Percentiles rank a stretch among this genome's conserved stretches.
These are phyloP conservation scores for Fringilla coelebs DNA, from an alignment of 2,797 vertebrate genomes.

Conservation along the genomic window DNA sequence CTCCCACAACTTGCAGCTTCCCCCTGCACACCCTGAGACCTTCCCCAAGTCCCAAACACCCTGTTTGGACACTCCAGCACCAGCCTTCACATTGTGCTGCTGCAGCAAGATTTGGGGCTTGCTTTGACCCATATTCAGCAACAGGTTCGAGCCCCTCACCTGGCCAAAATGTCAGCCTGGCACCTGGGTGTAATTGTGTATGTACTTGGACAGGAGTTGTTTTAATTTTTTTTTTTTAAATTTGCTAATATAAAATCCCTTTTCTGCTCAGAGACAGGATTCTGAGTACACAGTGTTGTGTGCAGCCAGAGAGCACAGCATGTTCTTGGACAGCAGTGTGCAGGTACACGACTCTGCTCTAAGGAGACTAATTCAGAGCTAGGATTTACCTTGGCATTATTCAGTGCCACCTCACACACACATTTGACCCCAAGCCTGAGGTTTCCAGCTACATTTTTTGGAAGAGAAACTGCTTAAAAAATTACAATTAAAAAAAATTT, in stretches of 20 bases:
- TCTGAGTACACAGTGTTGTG: not conserved
- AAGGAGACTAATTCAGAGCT: constrained; percentile 10
- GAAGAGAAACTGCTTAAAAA: not conserved
- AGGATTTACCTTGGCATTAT: constrained; percentile 36
- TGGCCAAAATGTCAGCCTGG: not conserved
- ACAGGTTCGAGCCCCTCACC: not conserved
- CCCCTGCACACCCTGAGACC: not conserved
- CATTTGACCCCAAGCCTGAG: not conserved
- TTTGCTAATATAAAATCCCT: not conserved
- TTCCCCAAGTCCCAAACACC: not conserved
- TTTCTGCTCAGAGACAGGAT: not conserved
- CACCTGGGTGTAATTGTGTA: not conserved
- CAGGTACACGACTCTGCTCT: not conserved
- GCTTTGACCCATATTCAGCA: rapidly evolving
- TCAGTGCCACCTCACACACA: not conserved
- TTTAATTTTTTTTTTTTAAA: not conserved
- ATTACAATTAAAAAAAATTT: not conserved
- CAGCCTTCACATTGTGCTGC: not conserved
- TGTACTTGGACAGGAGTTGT: not conserved
- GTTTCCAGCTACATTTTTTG: not conserved
- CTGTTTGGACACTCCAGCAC: not conserved
- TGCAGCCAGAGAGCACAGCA: not conserved
- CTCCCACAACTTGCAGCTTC: not conserved
- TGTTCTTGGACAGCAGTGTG: not conserved
- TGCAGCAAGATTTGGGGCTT: not conserved